Conservation (phyloP, 2,888 invertebrate species). For the Byasa hedistus region DNA sequence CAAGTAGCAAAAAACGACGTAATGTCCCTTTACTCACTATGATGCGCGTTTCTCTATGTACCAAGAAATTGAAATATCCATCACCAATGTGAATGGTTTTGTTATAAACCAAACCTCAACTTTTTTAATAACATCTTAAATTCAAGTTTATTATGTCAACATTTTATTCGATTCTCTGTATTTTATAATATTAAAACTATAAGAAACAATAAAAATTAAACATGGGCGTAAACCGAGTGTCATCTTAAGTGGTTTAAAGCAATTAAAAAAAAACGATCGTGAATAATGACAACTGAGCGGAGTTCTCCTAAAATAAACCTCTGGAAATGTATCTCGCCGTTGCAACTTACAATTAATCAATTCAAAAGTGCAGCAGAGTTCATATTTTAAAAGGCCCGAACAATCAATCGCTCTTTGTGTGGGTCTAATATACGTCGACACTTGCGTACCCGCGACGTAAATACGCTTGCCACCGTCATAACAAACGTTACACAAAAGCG, state of each 20-base stretch:
- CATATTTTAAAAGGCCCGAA: constrained; percentile 64
- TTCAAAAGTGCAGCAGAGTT: constrained; percentile 65
- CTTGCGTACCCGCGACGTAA: constrained; percentile 50
- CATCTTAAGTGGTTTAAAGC: constrained; percentile 36
- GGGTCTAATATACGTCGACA: constrained; percentile 69
- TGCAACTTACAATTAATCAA: constrained; percentile 74
- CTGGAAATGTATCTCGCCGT: constrained; percentile 50
- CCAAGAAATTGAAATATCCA: background rate
- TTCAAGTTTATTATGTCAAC: too few species aligned
- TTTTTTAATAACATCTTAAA: too few species aligned
- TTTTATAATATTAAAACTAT: too few species aligned
- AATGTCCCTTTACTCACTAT: background rate
- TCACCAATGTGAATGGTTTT: background rate
- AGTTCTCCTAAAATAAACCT: constrained; percentile 60
- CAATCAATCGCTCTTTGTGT: constrained; percentile 75
- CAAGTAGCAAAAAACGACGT: constrained; percentile 44
- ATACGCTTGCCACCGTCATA: constrained; percentile 67
- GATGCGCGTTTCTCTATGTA: background rate
- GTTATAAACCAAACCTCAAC: background rate
- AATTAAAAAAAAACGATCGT: constrained; percentile 59
- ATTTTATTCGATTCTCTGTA: too few species aligned
- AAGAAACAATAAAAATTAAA: too few species aligned
- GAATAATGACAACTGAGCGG: constrained; percentile 57
- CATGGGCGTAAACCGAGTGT: too few species aligned
- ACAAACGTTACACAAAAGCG: constrained; percentile 72